These are phyloP conservation scores for Phoeniculus purpureus DNA, from an alignment of 2,797 vertebrate species.

Conservation along the genomic window DNA sequence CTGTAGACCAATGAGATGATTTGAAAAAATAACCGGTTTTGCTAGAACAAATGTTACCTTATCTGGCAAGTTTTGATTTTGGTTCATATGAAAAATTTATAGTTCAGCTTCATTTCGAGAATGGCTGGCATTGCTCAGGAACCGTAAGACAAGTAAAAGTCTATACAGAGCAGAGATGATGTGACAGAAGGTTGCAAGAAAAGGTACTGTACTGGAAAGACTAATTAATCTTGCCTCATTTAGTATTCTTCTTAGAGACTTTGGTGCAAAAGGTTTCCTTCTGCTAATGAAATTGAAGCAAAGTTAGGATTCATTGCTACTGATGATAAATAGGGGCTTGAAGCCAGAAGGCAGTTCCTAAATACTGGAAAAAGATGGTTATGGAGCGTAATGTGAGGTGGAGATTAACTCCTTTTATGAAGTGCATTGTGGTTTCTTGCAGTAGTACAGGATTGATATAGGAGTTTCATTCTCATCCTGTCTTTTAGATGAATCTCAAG, in stretches of 20 bases:
- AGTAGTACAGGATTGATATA: not conserved
- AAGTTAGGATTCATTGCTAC: not conserved
- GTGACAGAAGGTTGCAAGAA: not conserved
- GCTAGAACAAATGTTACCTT: not conserved
- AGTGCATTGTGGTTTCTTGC: not conserved
- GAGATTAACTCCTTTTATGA: not conserved
- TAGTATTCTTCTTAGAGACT: not conserved
- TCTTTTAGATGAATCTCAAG: not conserved
- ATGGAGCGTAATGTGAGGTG: not conserved
- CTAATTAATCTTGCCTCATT: not conserved
- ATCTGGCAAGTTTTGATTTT: not conserved
- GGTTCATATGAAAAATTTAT: not conserved
- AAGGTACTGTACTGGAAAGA: not conserved
- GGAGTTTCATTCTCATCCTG: not conserved
- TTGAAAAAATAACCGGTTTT: not conserved
- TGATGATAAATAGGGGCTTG: not conserved
- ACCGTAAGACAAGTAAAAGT: not conserved
- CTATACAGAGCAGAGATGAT: not conserved
- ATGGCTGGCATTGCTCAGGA: not conserved
- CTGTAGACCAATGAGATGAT: not conserved
- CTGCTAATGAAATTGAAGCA: not conserved
- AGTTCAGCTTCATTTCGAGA: not conserved
- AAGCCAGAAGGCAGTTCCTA: not conserved
- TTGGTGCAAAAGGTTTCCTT: not conserved
- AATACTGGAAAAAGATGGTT: not conserved